Base-by-base conservation (phyloP, 92 coral and sea anemone genomes). In the Zoanthus solanderi region DNA sequence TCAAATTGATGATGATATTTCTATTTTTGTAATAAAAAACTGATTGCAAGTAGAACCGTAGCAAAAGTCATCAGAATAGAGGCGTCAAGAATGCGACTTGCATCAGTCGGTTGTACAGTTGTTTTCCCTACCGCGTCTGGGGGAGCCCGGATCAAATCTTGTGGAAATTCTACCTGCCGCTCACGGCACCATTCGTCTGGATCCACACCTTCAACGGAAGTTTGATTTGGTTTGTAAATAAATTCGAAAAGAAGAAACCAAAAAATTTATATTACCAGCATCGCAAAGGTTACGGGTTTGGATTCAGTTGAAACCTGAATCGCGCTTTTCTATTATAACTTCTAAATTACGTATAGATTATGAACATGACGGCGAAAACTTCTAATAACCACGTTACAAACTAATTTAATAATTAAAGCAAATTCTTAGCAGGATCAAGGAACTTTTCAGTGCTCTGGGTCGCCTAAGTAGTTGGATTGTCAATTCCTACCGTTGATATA, bases 181-280 rank as follows among this genome's bases (percentile, higher is more conserved):
- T 65, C 85, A 81, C 74, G 85, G 44, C 85, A 81, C 85, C 85
- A 81, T 75, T 81, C 85, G 47, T 81, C 85, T 2, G 85, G 75
- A 81, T 81, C 85, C 12, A 11, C 0, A 52, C 37, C 34, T 76
- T 31, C 12, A 16, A 23, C 30, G 9, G 2, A 56, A 5, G 11
- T 32, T 15, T 30, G 37, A 76, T 6, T 23, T 6, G 83, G 28
- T 18, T 14, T 42, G 42, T 23, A 63, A 17, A 1, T 23, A 63
- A 63, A 16, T 15, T 23, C 60, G 18, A 13, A 16, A 32, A 69
- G 15, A 69, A 69, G 9, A 29, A 23, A 10, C 3, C 18, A 16
- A 61, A 6, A 61, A 12, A 61, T 6, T 2, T 23, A 1, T 28
- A 4, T 23, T 37, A 1, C 42, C 4, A 37, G 42, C 4, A 37